Conservation (phyloP, 2,888 invertebrate genomes). For the Lepeophtheirus nordmannii region DNA sequence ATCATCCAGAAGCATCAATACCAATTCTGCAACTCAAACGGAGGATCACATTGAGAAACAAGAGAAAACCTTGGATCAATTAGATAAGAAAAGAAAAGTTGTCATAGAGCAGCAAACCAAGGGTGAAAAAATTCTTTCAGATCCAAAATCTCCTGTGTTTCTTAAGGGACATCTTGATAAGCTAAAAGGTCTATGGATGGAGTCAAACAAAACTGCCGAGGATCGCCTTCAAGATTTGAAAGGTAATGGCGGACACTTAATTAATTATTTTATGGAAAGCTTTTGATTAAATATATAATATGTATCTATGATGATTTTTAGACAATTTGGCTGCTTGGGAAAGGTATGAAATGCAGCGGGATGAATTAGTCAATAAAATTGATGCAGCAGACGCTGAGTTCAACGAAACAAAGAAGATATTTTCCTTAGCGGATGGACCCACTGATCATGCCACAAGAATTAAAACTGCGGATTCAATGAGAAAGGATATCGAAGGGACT, state of each 20-base stretch:
- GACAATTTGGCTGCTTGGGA: slow-evolving; percentile 18
- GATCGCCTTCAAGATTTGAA: slow-evolving; percentile 17
- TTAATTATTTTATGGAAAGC: too few relatives aligned
- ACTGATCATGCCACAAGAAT: slow-evolving; percentile 10
- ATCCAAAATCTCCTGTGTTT: slow-evolving; percentile 20
- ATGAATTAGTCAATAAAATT: not conserved
- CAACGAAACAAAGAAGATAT: not conserved
- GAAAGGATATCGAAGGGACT: slow-evolving; percentile 18
- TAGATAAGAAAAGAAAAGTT: slow-evolving; percentile 23
- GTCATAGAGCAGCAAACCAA: not conserved
- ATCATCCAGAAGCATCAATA: slow-evolving; percentile 16
- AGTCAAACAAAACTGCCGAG: not conserved
- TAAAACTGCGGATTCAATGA: not conserved
- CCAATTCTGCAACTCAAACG: slow-evolving; percentile 16
- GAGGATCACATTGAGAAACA: slow-evolving; percentile 22
- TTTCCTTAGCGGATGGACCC: not conserved
- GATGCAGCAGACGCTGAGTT: slow-evolving; percentile 8
- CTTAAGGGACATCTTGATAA: slow-evolving; percentile 14
- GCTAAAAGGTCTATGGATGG: slow-evolving; percentile 8
- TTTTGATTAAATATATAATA: not conserved
- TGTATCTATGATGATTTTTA: not conserved
- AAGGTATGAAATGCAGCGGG: slow-evolving; percentile 10
- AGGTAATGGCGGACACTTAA: slow-evolving; percentile 2
- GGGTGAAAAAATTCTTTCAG: slow-evolving; percentile 17
- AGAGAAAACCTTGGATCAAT: slow-evolving; percentile 22